A percentile compares a stretch with the other conserved stretches of the same genome.
These are phyloP conservation scores for Argynnis bischoffii DNA, from an alignment of 2,888 invertebrate genomes.

Conservation along the genomic window DNA sequence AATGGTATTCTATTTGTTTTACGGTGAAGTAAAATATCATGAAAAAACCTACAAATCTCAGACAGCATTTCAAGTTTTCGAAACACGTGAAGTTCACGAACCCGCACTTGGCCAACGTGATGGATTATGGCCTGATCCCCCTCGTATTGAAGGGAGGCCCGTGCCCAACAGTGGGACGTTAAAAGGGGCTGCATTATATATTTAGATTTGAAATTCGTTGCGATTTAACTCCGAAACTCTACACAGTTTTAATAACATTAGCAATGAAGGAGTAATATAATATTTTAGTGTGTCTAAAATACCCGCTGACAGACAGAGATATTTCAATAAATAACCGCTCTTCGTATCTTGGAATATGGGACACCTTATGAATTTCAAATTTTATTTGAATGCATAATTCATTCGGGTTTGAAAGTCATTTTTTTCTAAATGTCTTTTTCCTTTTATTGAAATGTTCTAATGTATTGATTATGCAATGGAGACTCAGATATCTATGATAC, in stretches of 20 bases:
- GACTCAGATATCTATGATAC: slow-evolving; percentile 21
- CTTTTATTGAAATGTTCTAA: slow-evolving; percentile 37
- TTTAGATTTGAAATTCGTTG: not conserved
- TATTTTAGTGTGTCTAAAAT: slow-evolving; percentile 15
- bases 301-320: slow-evolving; percentile 11
- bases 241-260: not conserved
- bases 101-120: too few relatives aligned
- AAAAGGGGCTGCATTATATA: too few relatives aligned
- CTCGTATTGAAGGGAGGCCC: too few relatives aligned
- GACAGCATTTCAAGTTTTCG: too few relatives aligned
- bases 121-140: too few relatives aligned
- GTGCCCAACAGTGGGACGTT: too few relatives aligned
- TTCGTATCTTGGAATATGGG: slow-evolving; percentile 49
- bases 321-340: slow-evolving; percentile 34
- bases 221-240: not conserved
- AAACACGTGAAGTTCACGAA: too few relatives aligned
- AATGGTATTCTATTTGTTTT: too few relatives aligned
- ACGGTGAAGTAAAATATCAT: too few relatives aligned
- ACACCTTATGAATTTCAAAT: slow-evolving; percentile 61
- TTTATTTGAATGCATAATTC: slow-evolving; percentile 62
- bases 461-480: slow-evolving; percentile 46
- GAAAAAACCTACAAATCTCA: too few relatives aligned
- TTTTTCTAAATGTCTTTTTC: slow-evolving; percentile 51
- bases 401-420: slow-evolving; percentile 55
- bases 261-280: slow-evolving; percentile 7